These are phyloP conservation scores for Parnassius apollo DNA, from an alignment of 2,888 invertebrate species.

Conservation along the genomic window DNA sequence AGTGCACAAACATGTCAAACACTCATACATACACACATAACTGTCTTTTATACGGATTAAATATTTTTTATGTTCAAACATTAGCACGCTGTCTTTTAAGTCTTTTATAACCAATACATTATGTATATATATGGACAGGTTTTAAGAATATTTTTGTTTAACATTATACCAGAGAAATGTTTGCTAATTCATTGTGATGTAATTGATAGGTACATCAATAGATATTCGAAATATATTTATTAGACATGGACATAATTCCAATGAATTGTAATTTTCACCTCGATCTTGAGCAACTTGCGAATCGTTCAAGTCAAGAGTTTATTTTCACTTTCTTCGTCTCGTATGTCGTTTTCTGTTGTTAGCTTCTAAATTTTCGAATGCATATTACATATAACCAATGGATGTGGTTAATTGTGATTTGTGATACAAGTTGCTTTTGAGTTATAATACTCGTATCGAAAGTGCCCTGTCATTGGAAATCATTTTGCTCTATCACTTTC, in stretches of 20 bases:
- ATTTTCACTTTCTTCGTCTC: constrained; percentile 16
- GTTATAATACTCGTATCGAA: constrained; percentile 1
- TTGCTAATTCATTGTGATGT: not conserved
- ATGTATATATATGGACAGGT: too few species aligned
- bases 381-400: too few species aligned
- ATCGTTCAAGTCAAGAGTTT: not conserved
- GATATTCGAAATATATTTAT: not conserved
- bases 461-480: constrained; percentile 8
- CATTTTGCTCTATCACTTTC: constrained; percentile 15
- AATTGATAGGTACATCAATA: not conserved
- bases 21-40: too few species aligned
- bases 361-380: constrained; percentile 6
- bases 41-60: too few species aligned
- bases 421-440: not conserved
- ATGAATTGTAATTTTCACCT: too few species aligned
- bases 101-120: too few species aligned
- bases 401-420: not conserved
- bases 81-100: too few species aligned
- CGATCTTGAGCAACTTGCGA: not conserved
- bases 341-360: not conserved
- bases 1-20: too few species aligned
- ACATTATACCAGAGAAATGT: not conserved
- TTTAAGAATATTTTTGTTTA: not conserved
- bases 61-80: too few species aligned
- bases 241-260: too few species aligned